Percentiles rank a stretch among this genome's conserved stretches.
These are phyloP conservation scores for Trisateles emortualis DNA, from an alignment of 2,888 invertebrate genomes.

Conservation along the genomic window DNA sequence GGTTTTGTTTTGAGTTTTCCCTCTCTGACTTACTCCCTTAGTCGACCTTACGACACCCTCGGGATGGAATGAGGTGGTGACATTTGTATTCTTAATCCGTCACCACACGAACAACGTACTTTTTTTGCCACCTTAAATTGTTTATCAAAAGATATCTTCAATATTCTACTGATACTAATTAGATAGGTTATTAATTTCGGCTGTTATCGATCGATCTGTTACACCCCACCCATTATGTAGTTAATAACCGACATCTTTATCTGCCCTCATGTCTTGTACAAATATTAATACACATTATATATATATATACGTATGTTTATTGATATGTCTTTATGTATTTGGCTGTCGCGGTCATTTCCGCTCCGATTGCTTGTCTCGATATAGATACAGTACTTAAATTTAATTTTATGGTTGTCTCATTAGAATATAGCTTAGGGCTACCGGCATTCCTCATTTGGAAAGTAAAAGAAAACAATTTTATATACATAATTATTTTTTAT, in stretches of 20 bases:
- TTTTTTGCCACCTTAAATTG: no score
- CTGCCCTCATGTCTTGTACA: conserved; percentile 8
- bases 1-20: no score
- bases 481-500: no score
- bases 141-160: no score
- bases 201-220: conserved; percentile 1
- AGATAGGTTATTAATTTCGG: not conserved
- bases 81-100: no score
- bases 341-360: conserved; percentile 36
- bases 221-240: not conserved
- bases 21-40: no score
- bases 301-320: conserved; percentile 14
- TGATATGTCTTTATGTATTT: conserved; percentile 38
- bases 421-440: conserved; percentile 12
- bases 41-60: no score
- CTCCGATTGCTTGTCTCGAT: conserved; percentile 19
- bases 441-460: not conserved
- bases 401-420: conserved; percentile 20
- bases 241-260: not conserved
- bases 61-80: no score
- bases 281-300: conserved; percentile 15
- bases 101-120: no score
- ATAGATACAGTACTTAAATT: conserved; percentile 17
- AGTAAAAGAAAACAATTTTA: not conserved
- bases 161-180: no score